These are phyloP conservation scores for Lycaena phlaeas DNA, from an alignment of 2,888 invertebrate species.

Conservation along the genomic window DNA sequence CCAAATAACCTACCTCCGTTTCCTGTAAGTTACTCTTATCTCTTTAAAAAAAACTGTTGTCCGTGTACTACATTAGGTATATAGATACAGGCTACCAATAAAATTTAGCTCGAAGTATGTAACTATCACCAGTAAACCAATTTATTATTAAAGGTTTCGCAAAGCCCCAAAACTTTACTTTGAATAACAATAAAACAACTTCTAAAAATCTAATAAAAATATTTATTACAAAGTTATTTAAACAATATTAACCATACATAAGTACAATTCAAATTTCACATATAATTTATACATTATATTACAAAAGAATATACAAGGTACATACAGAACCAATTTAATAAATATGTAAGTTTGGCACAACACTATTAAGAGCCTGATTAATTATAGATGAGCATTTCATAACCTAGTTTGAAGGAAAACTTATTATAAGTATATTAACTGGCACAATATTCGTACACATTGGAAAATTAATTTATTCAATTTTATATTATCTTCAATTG, in stretches of 20 bases:
- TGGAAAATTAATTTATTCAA: no score
- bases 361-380: not conserved
- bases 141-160: no score
- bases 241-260: constrained; percentile 32
- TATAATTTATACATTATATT: constrained; percentile 42
- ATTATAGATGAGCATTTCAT: constrained; percentile 1
- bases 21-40: no score
- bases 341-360: constrained; percentile 25
- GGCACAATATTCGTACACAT: constrained; percentile 58
- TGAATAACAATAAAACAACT: constrained; percentile 11
- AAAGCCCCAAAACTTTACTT: no score
- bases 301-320: constrained; percentile 48
- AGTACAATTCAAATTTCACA: constrained; percentile 39
- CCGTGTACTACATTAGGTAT: no score
- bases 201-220: constrained; percentile 33
- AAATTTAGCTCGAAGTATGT: no score
- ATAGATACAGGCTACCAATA: not conserved
- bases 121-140: no score
- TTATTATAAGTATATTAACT: constrained; percentile 37
- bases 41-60: no score
- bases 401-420: not conserved
- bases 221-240: constrained; percentile 55
- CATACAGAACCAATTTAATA: constrained; percentile 35
- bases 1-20: no score
- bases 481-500: no score